Conservation (phyloP, 2,888 invertebrate genomes). For the Parnassius mnemosyne region DNA sequence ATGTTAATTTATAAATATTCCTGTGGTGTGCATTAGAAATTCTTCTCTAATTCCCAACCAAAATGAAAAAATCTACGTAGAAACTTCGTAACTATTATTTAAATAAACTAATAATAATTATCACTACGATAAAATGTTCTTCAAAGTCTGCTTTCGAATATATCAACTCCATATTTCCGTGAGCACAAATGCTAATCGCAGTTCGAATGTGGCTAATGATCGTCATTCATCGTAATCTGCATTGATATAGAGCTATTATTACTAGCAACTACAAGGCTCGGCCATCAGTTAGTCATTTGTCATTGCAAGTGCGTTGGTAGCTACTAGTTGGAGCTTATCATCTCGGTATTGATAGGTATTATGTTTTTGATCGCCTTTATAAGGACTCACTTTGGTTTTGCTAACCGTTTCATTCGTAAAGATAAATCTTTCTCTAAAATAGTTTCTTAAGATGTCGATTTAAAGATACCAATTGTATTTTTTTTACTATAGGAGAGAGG, state of each 20-base stretch:
- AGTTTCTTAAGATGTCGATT: too few species aligned
- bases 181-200: conserved; percentile 58
- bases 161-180: conserved; percentile 30
- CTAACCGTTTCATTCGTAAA: too few species aligned
- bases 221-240: conserved; percentile 33
- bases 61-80: too few species aligned
- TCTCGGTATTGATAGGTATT: conserved; percentile 33
- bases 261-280: conserved; percentile 40
- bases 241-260: conserved; percentile 36
- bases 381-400: too few species aligned
- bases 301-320: conserved; percentile 38
- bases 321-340: conserved; percentile 43
- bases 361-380: not conserved
- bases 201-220: conserved; percentile 60
- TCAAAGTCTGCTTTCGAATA: conserved; percentile 6
- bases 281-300: conserved; percentile 41
- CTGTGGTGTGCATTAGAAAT: too few species aligned
- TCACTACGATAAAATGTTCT: not conserved
- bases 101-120: too few species aligned
- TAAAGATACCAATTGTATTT: too few species aligned
- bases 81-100: too few species aligned
- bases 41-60: too few species aligned
- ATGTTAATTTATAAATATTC: too few species aligned
- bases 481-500: too few species aligned
- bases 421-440: too few species aligned